A percentile compares a stretch with the other conserved stretches of the same genome.
phyloP scores from a whole-genome alignment of 35 echinoderm and acorn worm genomes.

The Lytechinus variegatus region DNA sequence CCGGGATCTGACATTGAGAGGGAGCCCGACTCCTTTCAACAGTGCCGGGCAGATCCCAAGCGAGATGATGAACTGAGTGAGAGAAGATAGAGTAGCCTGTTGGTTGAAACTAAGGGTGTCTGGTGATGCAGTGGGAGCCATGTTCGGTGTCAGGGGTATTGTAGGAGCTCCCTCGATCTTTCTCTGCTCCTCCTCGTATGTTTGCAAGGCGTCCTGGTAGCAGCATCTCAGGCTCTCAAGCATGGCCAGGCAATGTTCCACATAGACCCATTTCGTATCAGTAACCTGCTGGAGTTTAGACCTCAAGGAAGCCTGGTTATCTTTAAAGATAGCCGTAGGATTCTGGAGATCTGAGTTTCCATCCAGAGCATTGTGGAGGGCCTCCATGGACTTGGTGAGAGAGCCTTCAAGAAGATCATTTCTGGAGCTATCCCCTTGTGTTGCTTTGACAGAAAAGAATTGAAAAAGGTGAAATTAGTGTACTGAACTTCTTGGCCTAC shows the following conservation, averaged over 20 bases:
- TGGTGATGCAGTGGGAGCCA: constrained; percentile 67
- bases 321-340: neutral
- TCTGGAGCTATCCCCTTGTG: neutral
- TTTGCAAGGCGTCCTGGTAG: constrained; percentile 34
- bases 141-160: constrained; percentile 6
- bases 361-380: constrained; percentile 46
- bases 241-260: constrained; percentile 60
- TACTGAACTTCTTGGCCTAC: no score
- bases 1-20: constrained; percentile 69
- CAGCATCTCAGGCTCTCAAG: constrained; percentile 50
- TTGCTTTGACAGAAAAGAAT: neutral
- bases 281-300: neutral
- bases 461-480: no score
- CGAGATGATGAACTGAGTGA: constrained; percentile 83
- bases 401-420: constrained; percentile 25
- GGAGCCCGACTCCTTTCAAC: constrained; percentile 82
- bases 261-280: constrained; percentile 64
- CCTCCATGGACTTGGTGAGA: constrained; percentile 15
- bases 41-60: constrained; percentile 81
- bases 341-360: neutral
- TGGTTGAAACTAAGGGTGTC: constrained; percentile 77
- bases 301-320: neutral
- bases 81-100: constrained; percentile 63
- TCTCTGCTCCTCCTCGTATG: constrained; percentile 53
- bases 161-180: constrained; percentile 13